Base-by-base conservation (phyloP, 2,113 vertebrate genomes). In the Colossoma macropomum region DNA sequence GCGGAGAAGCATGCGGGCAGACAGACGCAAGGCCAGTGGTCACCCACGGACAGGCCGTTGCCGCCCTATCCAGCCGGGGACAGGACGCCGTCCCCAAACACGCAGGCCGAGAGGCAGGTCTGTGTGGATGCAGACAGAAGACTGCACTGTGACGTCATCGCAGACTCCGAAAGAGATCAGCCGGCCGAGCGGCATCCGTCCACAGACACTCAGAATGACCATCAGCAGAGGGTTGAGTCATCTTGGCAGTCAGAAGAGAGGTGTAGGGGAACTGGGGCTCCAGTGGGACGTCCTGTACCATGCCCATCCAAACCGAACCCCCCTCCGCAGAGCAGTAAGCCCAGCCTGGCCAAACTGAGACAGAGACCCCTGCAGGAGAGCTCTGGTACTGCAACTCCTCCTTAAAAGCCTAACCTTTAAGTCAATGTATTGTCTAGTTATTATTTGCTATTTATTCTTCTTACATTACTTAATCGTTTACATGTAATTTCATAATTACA, bases 311-410 rank as follows among this genome's bases (percentile, higher is more conserved):
- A 89, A 85, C 92, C 93, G 0, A 91, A 93, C 27, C 92, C 91
- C 0, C 93, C 92, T 41, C 90, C 92, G 12, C 94, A 95, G 90
- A 89, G 84, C 90, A 77, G 69, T 85, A 95, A 95, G 50, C 92
- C 93, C 78, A 93, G 86, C 79, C 84, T 94, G 86, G 82, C 75
- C 48, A 90, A 68, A 32, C 90, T 93, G 87, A 94, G 91, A 71
- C 94, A 94, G 91, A 88, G 92, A 88, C 93, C 92, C 76, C 92
- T 93, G 88, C 93, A 93, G 93, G 94, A 93, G 62, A 93, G 89
- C 87, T 87, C 91, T 81, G 94, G 94, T 95, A 95, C 86, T 92
- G 84, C 89, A 87, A 23, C 30, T 12, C 16, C 25, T 69, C 16
- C 6, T 34, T 0, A 54, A 32, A 54, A 75, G 19, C 11, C 73